phyloP scores from a whole-genome alignment of 2,113 vertebrate species.

The Emydocephalus ijimae region DNA sequence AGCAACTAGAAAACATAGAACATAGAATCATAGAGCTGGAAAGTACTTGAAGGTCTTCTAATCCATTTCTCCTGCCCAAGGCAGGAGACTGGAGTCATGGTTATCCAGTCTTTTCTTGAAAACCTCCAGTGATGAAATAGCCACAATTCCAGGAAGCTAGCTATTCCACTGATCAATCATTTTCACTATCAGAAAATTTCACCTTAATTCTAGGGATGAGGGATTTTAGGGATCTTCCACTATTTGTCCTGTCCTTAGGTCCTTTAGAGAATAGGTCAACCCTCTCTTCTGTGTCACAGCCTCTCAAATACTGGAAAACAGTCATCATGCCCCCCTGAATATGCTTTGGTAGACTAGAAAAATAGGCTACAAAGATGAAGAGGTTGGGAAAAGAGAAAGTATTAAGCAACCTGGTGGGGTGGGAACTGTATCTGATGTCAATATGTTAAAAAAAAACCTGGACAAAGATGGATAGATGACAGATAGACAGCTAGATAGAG shows the following conservation, averaged over 20 bases:
- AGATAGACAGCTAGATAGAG: background rate
- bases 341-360: background rate
- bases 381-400: conserved; percentile 1
- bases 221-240: background rate
- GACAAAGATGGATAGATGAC: background rate
- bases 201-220: background rate
- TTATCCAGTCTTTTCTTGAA: background rate
- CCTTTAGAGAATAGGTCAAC: background rate
- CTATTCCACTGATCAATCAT: background rate
- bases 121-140: background rate
- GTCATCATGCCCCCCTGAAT: background rate
- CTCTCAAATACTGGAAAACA: background rate
- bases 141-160: background rate
- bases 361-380: background rate
- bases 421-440: background rate
- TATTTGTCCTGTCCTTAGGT: background rate
- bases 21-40: background rate
- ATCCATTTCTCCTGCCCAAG: background rate
- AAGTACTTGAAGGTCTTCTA: background rate
- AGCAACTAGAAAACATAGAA: background rate
- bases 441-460: background rate
- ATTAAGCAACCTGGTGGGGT: background rate
- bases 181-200: background rate
- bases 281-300: background rate
- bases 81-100: background rate